A percentile compares a stretch with the other conserved stretches of the same genome.
phyloP scores from a whole-genome alignment of 1,140 invertebrate genomes.

The Leptestheria dahalacensis region DNA sequence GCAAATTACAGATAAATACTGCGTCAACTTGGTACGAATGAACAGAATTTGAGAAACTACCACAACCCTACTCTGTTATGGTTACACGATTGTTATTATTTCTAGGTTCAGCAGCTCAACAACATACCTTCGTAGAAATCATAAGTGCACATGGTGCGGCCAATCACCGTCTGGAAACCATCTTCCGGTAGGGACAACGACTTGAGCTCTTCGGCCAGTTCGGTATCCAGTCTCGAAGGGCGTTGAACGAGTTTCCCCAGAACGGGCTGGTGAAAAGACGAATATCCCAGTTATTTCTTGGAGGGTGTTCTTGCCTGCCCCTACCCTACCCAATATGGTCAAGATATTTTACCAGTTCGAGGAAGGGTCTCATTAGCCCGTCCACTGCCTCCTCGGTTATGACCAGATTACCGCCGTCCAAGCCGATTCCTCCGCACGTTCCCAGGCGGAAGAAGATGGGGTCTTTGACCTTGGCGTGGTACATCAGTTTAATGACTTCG shows the following conservation, averaged over 20 bases:
- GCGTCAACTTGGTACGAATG: neutral
- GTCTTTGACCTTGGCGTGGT: conserved; percentile 72
- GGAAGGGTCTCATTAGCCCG: conserved; percentile 50
- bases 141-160: conserved; percentile 88
- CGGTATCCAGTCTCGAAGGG: conserved; percentile 63
- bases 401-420: conserved; percentile 73
- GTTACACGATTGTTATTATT: neutral
- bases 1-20: neutral
- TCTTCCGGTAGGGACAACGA: conserved; percentile 46
- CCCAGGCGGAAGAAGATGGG: conserved; percentile 84
- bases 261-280: conserved; percentile 47
- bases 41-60: neutral
- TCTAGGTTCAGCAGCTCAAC: conserved; percentile 2
- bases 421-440: conserved; percentile 80
- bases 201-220: conserved; percentile 60
- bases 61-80: no score
- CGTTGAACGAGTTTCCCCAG: conserved; percentile 69
- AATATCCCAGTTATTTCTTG: no score
- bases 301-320: no score
- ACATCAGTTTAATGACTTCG: conserved; percentile 85
- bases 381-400: conserved; percentile 77
- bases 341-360: conserved; percentile 40
- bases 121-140: conserved; percentile 89
- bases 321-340: no score
- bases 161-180: conserved; percentile 68